Percentiles rank a stretch among this genome's conserved stretches.
These are phyloP conservation scores for Edolisoma coerulescens DNA, from an alignment of 2,113 vertebrate genomes.

Conservation along the genomic window DNA sequence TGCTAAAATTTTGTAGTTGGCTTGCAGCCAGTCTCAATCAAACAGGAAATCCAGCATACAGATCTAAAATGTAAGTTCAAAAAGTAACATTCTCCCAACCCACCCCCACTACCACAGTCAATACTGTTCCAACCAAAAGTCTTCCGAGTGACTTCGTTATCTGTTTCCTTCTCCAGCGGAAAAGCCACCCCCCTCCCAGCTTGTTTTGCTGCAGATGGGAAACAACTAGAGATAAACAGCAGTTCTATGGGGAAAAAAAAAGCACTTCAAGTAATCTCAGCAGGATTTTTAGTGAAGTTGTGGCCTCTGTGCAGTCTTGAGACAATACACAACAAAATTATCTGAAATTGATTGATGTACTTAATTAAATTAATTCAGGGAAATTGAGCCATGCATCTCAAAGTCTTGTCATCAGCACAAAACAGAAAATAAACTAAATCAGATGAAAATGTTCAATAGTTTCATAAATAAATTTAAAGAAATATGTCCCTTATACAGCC, in stretches of 20 bases:
- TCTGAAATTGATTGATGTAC: not conserved
- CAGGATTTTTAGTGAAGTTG: not conserved
- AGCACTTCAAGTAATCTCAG: slow-evolving; percentile 20
- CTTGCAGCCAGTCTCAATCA: slow-evolving; percentile 3
- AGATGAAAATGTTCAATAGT: not conserved
- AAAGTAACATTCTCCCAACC: slow-evolving; percentile 16
- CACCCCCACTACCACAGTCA: not conserved
- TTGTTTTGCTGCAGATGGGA: slow-evolving; percentile 50
- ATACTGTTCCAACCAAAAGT: slow-evolving; percentile 13
- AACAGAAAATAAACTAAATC: not conserved
- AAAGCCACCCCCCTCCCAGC: not conserved
- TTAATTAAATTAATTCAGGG: not conserved
- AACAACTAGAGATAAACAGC: slow-evolving; percentile 64
- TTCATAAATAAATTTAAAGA: not conserved
- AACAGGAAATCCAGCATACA: slow-evolving; percentile 50
- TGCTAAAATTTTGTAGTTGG: not conserved
- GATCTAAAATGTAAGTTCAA: slow-evolving; percentile 41
- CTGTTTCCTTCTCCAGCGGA: slow-evolving; percentile 60
- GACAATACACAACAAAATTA: not conserved
- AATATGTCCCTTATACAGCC: not conserved
- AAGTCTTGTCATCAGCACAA: not conserved
- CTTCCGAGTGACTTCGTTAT: slow-evolving; percentile 53
- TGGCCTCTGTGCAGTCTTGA: not conserved
- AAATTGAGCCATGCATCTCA: not conserved
- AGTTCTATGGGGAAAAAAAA: slow-evolving; percentile 29